phyloP scores from a whole-genome alignment of 2,113 vertebrate genomes.

The Chiloscyllium plagiosum region DNA sequence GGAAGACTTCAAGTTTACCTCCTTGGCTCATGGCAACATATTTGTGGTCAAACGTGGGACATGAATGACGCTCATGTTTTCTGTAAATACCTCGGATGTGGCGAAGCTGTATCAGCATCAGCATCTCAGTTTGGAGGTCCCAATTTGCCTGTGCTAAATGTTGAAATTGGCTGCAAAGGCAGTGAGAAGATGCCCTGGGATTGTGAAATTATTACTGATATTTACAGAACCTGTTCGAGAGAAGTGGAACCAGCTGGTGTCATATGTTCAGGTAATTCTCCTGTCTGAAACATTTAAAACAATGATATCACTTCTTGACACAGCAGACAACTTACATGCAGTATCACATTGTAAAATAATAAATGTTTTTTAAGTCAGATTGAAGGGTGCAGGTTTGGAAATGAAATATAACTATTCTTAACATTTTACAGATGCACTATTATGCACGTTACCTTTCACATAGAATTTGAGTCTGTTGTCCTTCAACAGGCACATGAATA shows the following conservation, averaged over 20 bases:
- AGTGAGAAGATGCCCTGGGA: constrained; percentile 43
- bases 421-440: neutral
- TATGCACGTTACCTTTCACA: too few species aligned
- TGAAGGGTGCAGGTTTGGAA: neutral
- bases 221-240: neutral
- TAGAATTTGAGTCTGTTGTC: neutral
- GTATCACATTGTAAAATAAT: neutral
- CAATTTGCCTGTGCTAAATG: constrained; percentile 37
- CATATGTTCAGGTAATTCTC: neutral
- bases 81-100: constrained; percentile 45
- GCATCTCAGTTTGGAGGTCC: constrained; percentile 41
- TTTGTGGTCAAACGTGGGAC: constrained; percentile 45
- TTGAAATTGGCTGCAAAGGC: constrained; percentile 44
- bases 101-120: constrained; percentile 40
- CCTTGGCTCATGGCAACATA: constrained; percentile 39
- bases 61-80: constrained; percentile 42
- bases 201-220: neutral
- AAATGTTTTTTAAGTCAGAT: neutral
- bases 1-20: constrained; percentile 40
- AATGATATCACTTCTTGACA: neutral
- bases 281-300: neutral
- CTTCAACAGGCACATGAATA: neutral
- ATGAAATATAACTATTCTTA: neutral
- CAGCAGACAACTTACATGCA: neutral
- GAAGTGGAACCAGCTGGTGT: neutral